A percentile compares a stretch with the other conserved stretches of the same genome.
phyloP scores from a whole-genome alignment of 2,113 vertebrate species.

The Condylura cristata region DNA sequence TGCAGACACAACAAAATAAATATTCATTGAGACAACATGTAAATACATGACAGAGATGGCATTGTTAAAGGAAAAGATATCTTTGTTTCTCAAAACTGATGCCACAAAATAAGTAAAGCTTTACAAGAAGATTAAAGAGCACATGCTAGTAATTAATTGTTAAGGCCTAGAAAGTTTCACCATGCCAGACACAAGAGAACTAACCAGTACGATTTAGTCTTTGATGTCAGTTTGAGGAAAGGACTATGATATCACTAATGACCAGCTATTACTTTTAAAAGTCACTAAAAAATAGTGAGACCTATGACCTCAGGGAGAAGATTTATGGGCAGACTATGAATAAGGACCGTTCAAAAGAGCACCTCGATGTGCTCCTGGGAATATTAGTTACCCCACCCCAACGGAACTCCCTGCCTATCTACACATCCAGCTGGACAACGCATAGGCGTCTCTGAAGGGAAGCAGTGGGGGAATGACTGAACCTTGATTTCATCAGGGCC shows the following conservation, averaged over 20 bases:
- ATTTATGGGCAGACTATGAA: not conserved
- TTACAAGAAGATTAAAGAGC: not conserved
- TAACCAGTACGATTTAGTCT: not conserved
- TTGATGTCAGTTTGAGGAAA: conserved; percentile 38
- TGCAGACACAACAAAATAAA: not conserved
- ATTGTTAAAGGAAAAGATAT: not conserved
- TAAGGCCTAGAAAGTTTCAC: conserved; percentile 22
- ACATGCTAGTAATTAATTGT: not conserved
- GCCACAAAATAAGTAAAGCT: not conserved
- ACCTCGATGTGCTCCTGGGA: not conserved
- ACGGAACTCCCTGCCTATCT: not conserved
- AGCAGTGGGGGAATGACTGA: not conserved
- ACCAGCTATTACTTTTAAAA: conserved; percentile 9
- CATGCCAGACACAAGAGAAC: not conserved
- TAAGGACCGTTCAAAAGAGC: not conserved
- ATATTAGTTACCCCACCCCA: not conserved
- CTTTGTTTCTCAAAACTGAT: not conserved
- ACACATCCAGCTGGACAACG: not conserved
- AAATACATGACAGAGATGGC: not conserved
- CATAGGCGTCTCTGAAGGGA: not conserved
- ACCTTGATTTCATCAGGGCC: not conserved
- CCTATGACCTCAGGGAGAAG: not conserved
- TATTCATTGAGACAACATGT: not conserved
- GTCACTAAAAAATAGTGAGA: not conserved
- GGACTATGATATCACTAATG: not conserved